A percentile compares a stretch with the other conserved stretches of the same genome.
phyloP scores from a whole-genome alignment of 2,113 vertebrate genomes.

The Sitta europaea region DNA sequence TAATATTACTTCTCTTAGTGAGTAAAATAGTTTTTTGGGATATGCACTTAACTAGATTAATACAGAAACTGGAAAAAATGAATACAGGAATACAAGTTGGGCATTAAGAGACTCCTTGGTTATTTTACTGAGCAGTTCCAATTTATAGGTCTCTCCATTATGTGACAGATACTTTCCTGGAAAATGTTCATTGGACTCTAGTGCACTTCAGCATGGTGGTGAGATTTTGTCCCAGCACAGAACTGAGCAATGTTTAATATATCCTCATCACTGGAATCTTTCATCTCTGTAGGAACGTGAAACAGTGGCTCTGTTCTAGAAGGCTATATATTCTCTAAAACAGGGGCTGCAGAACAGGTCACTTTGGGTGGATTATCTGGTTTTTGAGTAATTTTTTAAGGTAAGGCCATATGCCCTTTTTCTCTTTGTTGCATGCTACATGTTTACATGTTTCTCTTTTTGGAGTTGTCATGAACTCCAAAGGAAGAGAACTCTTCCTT shows the following conservation, averaged over 20 bases:
- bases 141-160: background rate
- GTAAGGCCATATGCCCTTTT: background rate
- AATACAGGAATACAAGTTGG: background rate
- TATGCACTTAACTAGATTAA: constrained; percentile 2
- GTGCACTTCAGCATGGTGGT: background rate
- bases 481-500: background rate
- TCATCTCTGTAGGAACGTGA: background rate
- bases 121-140: background rate
- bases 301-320: background rate
- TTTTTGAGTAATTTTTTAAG: background rate
- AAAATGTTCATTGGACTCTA: background rate
- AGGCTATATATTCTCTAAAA: background rate
- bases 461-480: background rate
- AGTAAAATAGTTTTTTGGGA: background rate
- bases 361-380: background rate
- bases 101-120: background rate
- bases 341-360: background rate
- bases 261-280: background rate
- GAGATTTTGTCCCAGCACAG: background rate
- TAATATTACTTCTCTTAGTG: constrained; percentile 19
- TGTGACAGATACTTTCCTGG: background rate
- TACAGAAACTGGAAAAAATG: background rate
- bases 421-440: background rate
- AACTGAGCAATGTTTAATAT: background rate
- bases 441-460: background rate